phyloP scores from a whole-genome alignment of 2,888 invertebrate genomes.

The Drosophila diplacantha region DNA sequence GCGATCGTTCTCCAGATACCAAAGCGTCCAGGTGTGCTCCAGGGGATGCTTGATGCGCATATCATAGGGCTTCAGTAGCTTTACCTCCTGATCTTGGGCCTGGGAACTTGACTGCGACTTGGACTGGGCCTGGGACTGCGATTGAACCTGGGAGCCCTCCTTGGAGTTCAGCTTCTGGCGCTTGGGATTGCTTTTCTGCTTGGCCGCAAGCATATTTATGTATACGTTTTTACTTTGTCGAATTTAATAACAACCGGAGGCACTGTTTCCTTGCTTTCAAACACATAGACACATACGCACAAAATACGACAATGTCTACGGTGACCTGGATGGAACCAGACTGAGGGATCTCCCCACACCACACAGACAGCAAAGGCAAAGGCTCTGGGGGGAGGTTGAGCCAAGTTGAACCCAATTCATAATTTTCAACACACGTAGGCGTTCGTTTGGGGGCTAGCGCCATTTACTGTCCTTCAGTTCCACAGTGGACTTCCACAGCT shows the following conservation, averaged over 20 bases:
- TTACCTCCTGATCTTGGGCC: slow-evolving; percentile 26
- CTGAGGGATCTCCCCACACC: slow-evolving; percentile 1
- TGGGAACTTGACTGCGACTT: slow-evolving; percentile 25
- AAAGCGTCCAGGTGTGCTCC: slow-evolving; percentile 96
- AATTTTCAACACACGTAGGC: slow-evolving; percentile 18
- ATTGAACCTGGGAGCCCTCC: slow-evolving; percentile 31
- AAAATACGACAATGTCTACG: slow-evolving; percentile 40
- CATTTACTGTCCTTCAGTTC: too few species aligned
- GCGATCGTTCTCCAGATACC: slow-evolving; percentile 97
- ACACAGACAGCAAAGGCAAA: slow-evolving; percentile 33
- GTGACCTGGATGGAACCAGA: slow-evolving; percentile 22
- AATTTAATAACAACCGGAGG: slow-evolving; percentile 20
- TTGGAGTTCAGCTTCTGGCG: slow-evolving; percentile 42
- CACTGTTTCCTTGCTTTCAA: slow-evolving; percentile 29
- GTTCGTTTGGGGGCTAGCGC: too few species aligned
- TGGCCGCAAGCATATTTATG: slow-evolving; percentile 15
- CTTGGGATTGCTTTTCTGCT: slow-evolving; percentile 31
- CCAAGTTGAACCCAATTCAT: slow-evolving; percentile 18
- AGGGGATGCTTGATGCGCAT: slow-evolving; percentile 88
- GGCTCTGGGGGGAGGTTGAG: slow-evolving; percentile 31
- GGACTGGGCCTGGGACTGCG: slow-evolving; percentile 30
- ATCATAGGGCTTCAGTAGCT: slow-evolving; percentile 30
- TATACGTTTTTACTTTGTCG: slow-evolving; percentile 3
- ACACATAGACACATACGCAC: slow-evolving; percentile 13
- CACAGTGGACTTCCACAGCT: too few species aligned